Evolutionary conservation across 2,888 invertebrate genomes (phyloP), one percentile per base, ranked within the genome.

Genomic region (Agrotis exclamationis): DNA sequence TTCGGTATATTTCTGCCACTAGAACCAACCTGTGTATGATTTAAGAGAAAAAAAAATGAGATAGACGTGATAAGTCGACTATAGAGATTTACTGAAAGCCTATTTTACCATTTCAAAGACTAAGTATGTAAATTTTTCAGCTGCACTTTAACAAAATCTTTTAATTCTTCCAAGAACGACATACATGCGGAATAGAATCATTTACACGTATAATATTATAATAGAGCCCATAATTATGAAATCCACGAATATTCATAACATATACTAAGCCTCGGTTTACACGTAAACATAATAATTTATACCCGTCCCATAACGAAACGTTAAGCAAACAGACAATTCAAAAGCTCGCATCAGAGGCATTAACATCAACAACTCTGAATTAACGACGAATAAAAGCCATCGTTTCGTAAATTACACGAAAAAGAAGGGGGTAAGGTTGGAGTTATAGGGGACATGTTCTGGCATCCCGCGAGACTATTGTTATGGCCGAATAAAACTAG

Each of bases 401-500:
- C 71, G 63, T 75, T 83, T 82, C 77, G 77, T 75, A 85, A 86
- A 86, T 84, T 86, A 85, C 85, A 84, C 67, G 79, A 86, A 86
- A 87, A 85, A 83, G 60, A 83, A 86, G 76, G 72, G 16, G 22
- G 57, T 64, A 84, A 87, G 64, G 51, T 86, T 59, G 74, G 76
- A 77, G 83, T 83, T 87, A 85, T 84, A 80, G 74, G 76, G 85
- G 86, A 87, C 87, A 85, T 87, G 86, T 84, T 83, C 83, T 79
- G 82, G 82, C 71, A 83, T 84, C 90, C 86, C 88, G 64, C 80
- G 85, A 79, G 91, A 89, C 84, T 80, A 88, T 91, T 93, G 90
- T 92, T 92, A 92, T 89, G 88, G 88, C 82, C 90, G 86, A 92
- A 90, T 93, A 92, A 93, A 93, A 93, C 88, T 91, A 91, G 89